Base-by-base conservation (phyloP, 2,797 vertebrate species). In the Takifugu rubripes region DNA sequence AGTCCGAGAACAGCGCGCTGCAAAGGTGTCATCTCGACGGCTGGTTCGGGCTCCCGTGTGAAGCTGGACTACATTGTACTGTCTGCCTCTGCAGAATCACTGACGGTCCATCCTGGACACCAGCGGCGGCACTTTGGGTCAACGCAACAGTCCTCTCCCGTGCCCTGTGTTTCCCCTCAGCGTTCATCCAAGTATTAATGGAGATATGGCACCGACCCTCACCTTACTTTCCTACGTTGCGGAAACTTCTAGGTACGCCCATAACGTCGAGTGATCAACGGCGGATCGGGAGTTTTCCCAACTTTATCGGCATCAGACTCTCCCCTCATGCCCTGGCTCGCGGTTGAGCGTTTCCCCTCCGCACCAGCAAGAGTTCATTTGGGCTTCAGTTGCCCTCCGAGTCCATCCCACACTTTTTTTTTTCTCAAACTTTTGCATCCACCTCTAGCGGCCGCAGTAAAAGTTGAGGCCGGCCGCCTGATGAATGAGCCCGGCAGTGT, bases 401-500 rank as follows among this genome's bases (percentile, higher is more conserved):
- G 90, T 93, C 92, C 93, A 94, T 92, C 92, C 93, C 93, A 92
- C 89, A 86, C 90, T 90, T 40, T 40, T 33, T 33, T 33, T 33
- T 33, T 33, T 73, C 73, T 91, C 84, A 91, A 86, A 88, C 90
- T 91, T 91, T 89, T 93, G 92, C 93, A 92, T 94, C 93, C 92
- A 94, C 94, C 94, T 96, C 93, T 92, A 94, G 94, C 92, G 94
- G 93, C 88, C 90, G 93, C 92, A 94, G 64, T 84, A 87, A 92
- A 93, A 92, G 92, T 92, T 92, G 90, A 92, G 75, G 82, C 48
- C 90, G 85, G 93, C 93, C 91, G 91, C 92, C 92, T 93, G 94
- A 93, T 94, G 93, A 94, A 94, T 94, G 94, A 92, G 91, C 91
- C 91, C 92, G 82, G 90, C 92, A 91, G 93, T 94, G 96, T 95